Conservation (phyloP, 2,888 invertebrate genomes). For the Sinhomidia bicolor region DNA sequence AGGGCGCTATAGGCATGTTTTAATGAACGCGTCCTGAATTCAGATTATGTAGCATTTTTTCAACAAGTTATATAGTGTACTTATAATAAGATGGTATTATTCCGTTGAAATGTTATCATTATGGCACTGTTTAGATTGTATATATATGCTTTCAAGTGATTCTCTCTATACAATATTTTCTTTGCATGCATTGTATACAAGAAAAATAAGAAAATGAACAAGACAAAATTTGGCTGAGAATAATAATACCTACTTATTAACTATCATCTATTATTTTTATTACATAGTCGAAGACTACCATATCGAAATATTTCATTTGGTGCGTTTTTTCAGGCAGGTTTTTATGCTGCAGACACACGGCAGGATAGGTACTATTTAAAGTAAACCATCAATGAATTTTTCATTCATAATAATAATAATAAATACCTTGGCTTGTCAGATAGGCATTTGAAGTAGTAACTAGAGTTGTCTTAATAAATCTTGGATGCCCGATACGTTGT, state of each 20-base stretch:
- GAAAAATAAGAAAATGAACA: slow-evolving; percentile 5
- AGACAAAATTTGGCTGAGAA: slow-evolving; percentile 23
- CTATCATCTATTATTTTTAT: slow-evolving; percentile 14
- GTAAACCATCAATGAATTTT: slow-evolving; percentile 15
- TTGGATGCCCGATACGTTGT: background rate
- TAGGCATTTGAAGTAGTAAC: background rate
- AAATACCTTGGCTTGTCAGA: slow-evolving; percentile 3
- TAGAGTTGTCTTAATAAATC: slow-evolving; percentile 15
- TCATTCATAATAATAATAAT: slow-evolving; percentile 27
- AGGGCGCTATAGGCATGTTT: slow-evolving; percentile 24
- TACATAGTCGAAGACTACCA: background rate
- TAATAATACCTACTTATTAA: background rate
- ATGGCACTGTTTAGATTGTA: background rate
- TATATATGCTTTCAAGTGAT: background rate
- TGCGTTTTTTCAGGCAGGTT: background rate
- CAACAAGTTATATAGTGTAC: slow-evolving; percentile 13
- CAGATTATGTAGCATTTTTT: slow-evolving; percentile 16
- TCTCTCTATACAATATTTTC: background rate
- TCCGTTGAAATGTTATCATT: background rate
- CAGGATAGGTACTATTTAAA: background rate
- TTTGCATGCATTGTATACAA: background rate
- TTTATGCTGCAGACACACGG: background rate
- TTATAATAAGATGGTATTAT: slow-evolving; percentile 13
- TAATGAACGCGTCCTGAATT: slow-evolving; percentile 62
- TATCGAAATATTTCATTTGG: background rate